Evolutionary conservation across 1,140 invertebrate genomes (phyloP).

Genomic region (Diploscapter pachys): DNA sequence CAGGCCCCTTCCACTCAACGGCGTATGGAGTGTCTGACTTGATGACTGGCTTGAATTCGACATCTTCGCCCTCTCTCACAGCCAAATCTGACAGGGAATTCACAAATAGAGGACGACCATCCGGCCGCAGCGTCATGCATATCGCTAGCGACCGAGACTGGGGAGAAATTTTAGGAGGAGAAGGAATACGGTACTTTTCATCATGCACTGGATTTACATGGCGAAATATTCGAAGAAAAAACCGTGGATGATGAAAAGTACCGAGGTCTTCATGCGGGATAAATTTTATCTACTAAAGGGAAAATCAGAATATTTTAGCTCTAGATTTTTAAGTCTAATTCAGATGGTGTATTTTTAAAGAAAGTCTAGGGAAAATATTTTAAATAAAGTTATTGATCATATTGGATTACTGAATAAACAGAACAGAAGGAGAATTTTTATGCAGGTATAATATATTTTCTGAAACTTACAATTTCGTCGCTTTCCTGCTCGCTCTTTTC

Average conservation of each 20-base stretch:
- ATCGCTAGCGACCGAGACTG: constrained; percentile 7
- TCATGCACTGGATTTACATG: constrained; percentile 4
- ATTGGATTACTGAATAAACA: not conserved
- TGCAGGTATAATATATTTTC: too few relatives aligned
- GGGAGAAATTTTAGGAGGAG: not conserved
- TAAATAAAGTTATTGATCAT: not conserved
- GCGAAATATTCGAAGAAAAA: too few relatives aligned
- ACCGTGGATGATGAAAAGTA: not conserved
- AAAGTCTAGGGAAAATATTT: not conserved
- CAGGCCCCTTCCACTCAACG: constrained; percentile 19
- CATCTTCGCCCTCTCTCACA: constrained; percentile 21
- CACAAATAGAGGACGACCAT: constrained; percentile 13
- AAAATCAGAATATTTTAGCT: too few relatives aligned
- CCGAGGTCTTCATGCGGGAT: not conserved
- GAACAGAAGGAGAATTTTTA: not conserved
- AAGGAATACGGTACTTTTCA: constrained; percentile 2
- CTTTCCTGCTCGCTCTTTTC: not conserved
- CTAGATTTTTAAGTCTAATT: too few relatives aligned
- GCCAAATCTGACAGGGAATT: constrained; percentile 11
- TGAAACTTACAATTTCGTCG: not conserved
- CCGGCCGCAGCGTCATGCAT: constrained; percentile 6
- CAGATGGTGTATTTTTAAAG: too few relatives aligned
- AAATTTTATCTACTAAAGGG: too few relatives aligned
- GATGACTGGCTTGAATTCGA: constrained; percentile 17
- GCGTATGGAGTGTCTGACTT: constrained; percentile 8